Conservation (phyloP, 2,888 invertebrate genomes). For the Coenonympha glycerion region DNA sequence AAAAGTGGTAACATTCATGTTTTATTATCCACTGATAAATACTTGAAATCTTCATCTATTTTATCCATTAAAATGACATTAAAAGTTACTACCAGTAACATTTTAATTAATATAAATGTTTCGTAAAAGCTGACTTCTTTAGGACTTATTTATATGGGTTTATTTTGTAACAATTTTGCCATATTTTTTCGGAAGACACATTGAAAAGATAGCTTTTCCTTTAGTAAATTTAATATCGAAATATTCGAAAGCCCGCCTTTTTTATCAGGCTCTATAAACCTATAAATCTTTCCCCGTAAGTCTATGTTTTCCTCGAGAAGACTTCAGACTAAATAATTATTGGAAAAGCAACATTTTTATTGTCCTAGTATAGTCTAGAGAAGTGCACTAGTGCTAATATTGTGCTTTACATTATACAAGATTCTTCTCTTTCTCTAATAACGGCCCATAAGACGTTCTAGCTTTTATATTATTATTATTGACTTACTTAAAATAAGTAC, state of each 20-base stretch:
- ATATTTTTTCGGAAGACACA: conserved; percentile 55
- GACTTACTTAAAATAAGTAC: not conserved
- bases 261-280: not conserved
- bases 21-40: conserved; percentile 25
- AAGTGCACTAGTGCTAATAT: conserved; percentile 55
- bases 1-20: conserved; percentile 69
- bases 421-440: conserved; percentile 8
- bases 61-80: conserved; percentile 20
- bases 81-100: conserved; percentile 22
- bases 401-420: conserved; percentile 37
- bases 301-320: not conserved
- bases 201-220: conserved; percentile 28
- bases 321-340: conserved; percentile 32
- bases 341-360: conserved; percentile 59
- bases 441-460: not conserved
- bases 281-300: too few relatives aligned
- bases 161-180: conserved; percentile 7
- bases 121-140: conserved; percentile 14
- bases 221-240: not conserved
- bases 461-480: not conserved
- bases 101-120: conserved; percentile 10
- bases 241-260: not conserved
- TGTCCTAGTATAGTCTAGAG: conserved; percentile 73
- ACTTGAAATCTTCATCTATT: conserved; percentile 18
- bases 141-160: not conserved